Evolutionary conservation across 1,140 invertebrate genomes (phyloP), one percentile per base, ranked within the genome.

Genomic region (Calephelis virginiensis): DNA sequence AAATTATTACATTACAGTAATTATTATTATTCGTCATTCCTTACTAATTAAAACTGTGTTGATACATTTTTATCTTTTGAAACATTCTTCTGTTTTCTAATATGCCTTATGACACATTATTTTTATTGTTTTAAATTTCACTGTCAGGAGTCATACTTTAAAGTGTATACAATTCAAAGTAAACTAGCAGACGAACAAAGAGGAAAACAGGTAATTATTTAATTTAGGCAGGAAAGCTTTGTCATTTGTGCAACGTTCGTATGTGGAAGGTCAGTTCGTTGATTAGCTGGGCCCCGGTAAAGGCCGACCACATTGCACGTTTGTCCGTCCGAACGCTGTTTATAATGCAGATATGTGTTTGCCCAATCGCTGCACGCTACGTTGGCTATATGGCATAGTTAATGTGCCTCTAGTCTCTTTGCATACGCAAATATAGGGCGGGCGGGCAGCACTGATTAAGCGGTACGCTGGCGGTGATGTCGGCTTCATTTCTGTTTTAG

Each of bases 261-360:
- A 76, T 79, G 79, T 77, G 80, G 81, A 89, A 90, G 85, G 87
- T 89, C 87, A 89, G 86, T 74, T 71, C 85, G 88, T 90, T 90
- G 88, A 90, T 90, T 90, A 90, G 88, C 81, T 82, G 81, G 80
- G 83, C 79, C 75, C 82, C 85, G 82, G 85, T 88, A 89, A 87
- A 90, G 88, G 86, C 85, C 81, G 78, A 90, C 88, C 86, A 86
- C 88, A 91, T 82, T 76, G 83, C 85, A 82, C 86, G 89, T 91
- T 92, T 91, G 89, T 91, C 85, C 81, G 79, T 82, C 79, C 86
- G 84, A 80, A 84, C 82, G 80, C 86, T 92, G 91, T 92, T 91
- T 91, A 91, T 91, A 92, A 92, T 92, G 91, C 88, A 91, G 91
- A 92, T 91, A 91, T 91, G 88, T 91, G 89, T 91, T 89, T 89